phyloP scores from a whole-genome alignment of 2,797 vertebrate species.

The Nyctalus aviator region DNA sequence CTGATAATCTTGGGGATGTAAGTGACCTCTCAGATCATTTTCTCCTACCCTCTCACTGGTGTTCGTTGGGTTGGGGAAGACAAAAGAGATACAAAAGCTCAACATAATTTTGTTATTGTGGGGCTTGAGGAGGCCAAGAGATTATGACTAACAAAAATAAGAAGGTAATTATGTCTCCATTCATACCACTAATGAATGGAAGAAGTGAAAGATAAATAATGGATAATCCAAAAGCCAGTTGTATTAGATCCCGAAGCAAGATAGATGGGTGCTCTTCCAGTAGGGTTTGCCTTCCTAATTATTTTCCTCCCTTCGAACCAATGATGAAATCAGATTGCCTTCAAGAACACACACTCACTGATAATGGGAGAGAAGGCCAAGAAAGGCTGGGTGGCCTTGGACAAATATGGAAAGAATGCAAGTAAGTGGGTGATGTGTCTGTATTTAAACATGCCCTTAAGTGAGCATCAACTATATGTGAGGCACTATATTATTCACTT shows the following conservation, averaged over 20 bases:
- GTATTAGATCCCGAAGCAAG: conserved; percentile 7
- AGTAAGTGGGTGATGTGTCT: background rate
- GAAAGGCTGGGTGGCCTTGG: conserved; percentile 64
- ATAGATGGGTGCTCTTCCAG: background rate
- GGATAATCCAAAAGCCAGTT: conserved; percentile 8
- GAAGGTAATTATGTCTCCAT: conserved; percentile 8
- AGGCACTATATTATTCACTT: background rate
- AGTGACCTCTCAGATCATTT: background rate
- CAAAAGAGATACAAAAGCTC: conserved; percentile 29
- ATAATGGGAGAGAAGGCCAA: conserved; percentile 49
- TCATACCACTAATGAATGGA: conserved; percentile 4
- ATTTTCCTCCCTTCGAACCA: background rate
- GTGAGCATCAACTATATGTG: background rate
- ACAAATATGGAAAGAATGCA: conserved; percentile 28
- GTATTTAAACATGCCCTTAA: background rate
- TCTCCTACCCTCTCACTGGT: background rate
- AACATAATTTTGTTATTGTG: background rate
- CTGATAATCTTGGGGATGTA: background rate
- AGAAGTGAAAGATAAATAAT: conserved; percentile 15
- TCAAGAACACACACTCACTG: conserved; percentile 57
- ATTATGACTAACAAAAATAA: background rate
- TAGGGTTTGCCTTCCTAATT: background rate
- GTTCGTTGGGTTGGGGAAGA: background rate
- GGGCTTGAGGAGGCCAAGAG: conserved; percentile 18
- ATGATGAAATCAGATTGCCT: conserved; percentile 55